phyloP scores from a whole-genome alignment of 2,797 vertebrate genomes.

The Spheniscus humboldti region DNA sequence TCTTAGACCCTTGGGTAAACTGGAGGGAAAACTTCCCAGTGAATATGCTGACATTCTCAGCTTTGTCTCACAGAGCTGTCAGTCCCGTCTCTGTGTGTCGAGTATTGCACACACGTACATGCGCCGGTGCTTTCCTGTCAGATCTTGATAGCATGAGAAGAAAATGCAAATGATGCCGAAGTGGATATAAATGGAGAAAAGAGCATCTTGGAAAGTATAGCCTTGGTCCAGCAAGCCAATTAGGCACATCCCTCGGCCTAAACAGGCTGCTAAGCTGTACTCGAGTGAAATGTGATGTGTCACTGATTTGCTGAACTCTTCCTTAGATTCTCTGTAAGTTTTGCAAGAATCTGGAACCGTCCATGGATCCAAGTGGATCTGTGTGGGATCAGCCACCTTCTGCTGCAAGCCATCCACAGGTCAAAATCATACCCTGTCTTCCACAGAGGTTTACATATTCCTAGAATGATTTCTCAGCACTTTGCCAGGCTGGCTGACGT shows the following conservation, averaged over 20 bases:
- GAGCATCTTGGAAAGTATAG: not conserved
- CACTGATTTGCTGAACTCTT: not conserved
- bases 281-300: not conserved
- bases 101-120: not conserved
- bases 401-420: not conserved
- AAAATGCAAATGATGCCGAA: not conserved
- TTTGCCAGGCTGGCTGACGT: not conserved
- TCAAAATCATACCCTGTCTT: not conserved
- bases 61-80: slow-evolving; percentile 22
- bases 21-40: not conserved
- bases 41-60: not conserved
- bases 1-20: not conserved
- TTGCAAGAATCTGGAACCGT: not conserved
- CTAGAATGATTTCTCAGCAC: not conserved
- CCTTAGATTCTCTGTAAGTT: not conserved
- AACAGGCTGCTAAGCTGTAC: not conserved
- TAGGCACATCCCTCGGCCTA: not conserved
- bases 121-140: not conserved
- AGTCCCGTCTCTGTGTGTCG: not conserved
- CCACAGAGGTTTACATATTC: not conserved
- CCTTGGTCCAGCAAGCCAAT: not conserved
- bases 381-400: not conserved
- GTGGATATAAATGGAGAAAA: not conserved
- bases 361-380: not conserved
- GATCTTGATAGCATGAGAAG: not conserved